Conservation (phyloP, 1,140 invertebrate genomes). For the Sitophilus oryzae region DNA sequence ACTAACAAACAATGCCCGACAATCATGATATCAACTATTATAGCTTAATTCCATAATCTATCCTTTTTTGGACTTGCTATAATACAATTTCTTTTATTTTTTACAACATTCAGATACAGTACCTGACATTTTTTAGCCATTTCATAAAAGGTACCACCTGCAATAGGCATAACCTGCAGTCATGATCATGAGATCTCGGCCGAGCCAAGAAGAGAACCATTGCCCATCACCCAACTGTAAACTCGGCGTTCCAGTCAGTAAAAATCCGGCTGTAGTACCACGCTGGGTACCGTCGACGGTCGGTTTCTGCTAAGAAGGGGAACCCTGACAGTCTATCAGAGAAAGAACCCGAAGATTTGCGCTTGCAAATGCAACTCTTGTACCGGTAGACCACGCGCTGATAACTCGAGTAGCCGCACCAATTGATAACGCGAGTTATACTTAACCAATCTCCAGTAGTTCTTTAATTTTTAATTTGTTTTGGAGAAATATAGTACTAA, state of each 20-base stretch:
- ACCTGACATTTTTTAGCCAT: no score
- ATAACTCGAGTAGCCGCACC: no score
- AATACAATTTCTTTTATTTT: no score
- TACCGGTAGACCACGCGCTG: neutral
- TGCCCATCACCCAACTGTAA: neutral
- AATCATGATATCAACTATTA: no score
- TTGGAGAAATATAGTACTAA: no score
- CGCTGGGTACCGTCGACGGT: neutral
- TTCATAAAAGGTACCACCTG: neutral
- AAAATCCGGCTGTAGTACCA: neutral
- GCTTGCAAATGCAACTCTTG: neutral
- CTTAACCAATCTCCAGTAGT: no score
- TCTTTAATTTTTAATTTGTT: no score
- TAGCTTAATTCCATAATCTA: no score
- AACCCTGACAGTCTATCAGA: neutral
- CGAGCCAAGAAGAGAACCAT: neutral
- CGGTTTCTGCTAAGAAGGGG: neutral
- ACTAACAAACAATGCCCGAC: no score
- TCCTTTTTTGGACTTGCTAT: no score
- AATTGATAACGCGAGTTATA: no score
- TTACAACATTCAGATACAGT: no score
- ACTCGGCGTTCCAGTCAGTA: neutral
- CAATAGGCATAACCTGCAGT: neutral
- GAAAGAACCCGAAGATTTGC: neutral
- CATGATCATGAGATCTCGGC: neutral